These are phyloP conservation scores for Galerucella calmariensis DNA, from an alignment of 2,888 invertebrate species.

Conservation along the genomic window DNA sequence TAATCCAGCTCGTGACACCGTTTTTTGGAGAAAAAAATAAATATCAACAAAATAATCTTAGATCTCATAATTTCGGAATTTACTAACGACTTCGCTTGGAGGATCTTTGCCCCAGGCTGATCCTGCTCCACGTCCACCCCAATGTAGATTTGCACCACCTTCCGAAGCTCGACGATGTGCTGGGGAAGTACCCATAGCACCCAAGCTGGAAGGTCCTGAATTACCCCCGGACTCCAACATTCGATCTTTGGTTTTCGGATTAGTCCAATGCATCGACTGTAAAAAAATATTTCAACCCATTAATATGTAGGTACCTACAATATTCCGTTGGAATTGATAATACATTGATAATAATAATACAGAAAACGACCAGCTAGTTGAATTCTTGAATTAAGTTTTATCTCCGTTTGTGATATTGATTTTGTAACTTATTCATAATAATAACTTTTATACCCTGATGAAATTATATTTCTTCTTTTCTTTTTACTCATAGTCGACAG, in stretches of 20 bases:
- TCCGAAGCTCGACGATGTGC: slow-evolving; percentile 83
- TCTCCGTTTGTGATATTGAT: no score
- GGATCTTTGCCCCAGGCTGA: slow-evolving; percentile 77
- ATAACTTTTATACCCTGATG: no score
- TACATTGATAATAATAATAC: no score
- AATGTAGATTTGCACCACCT: slow-evolving; percentile 85
- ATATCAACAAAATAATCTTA: slow-evolving; percentile 66
- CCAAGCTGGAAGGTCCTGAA: slow-evolving; percentile 70
- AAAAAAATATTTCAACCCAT: neutral
- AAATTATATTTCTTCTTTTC: no score
- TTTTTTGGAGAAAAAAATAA: neutral
- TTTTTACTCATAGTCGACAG: no score
- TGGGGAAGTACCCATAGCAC: slow-evolving; percentile 68
- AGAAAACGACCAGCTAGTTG: no score
- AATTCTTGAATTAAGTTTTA: no score
- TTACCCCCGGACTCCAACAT: slow-evolving; percentile 78
- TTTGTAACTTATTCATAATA: no score
- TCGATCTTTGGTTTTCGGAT: slow-evolving; percentile 89
- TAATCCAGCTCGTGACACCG: neutral
- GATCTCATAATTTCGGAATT: slow-evolving; percentile 93
- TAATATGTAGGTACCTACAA: no score
- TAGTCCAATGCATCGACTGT: slow-evolving; percentile 95
- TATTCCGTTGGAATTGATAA: no score
- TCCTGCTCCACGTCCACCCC: slow-evolving; percentile 69
- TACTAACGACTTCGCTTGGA: slow-evolving; percentile 83